A percentile compares a stretch with the other conserved stretches of the same genome.
These are phyloP conservation scores for Drosophila sp. DNA, from an alignment of 1,140 invertebrate species.

Conservation along the genomic window DNA sequence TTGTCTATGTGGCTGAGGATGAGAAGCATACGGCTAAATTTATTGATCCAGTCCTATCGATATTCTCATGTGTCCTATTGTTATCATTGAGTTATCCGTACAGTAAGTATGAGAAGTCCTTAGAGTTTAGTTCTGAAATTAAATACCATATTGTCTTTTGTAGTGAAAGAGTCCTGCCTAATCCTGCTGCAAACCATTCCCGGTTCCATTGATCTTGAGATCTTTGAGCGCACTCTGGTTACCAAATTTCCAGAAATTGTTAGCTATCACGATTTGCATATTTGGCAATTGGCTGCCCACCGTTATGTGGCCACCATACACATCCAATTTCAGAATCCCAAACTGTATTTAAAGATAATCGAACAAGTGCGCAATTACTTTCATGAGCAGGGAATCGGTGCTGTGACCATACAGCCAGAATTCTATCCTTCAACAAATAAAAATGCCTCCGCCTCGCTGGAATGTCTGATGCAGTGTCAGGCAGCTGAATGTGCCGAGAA, in stretches of 20 bases:
- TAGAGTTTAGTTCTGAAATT: too few species aligned
- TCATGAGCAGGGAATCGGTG: slow-evolving; percentile 88
- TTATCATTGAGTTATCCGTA: slow-evolving; percentile 89
- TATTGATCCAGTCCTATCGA: slow-evolving; percentile 88
- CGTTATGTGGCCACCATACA: slow-evolving; percentile 90
- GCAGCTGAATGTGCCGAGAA: slow-evolving; percentile 71
- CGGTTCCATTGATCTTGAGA: slow-evolving; percentile 89
- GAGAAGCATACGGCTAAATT: slow-evolving; percentile 86
- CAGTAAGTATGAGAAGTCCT: slow-evolving; percentile 84
- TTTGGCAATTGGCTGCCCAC: slow-evolving; percentile 90
- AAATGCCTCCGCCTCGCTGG: slow-evolving; percentile 62
- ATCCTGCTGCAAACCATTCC: slow-evolving; percentile 93
- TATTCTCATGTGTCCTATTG: slow-evolving; percentile 87
- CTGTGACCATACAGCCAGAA: slow-evolving; percentile 91
- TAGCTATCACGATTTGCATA: slow-evolving; percentile 92
- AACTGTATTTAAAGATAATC: slow-evolving; percentile 84
- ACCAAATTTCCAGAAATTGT: slow-evolving; percentile 90
- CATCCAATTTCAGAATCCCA: slow-evolving; percentile 88
- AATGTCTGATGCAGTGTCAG: slow-evolving; percentile 76
- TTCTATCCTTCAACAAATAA: slow-evolving; percentile 84
- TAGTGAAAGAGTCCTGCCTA: slow-evolving; percentile 90
- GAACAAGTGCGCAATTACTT: slow-evolving; percentile 88
- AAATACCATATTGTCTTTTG: slow-evolving; percentile 45
- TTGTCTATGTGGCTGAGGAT: slow-evolving; percentile 87
- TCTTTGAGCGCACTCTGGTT: slow-evolving; percentile 86